phyloP scores from a whole-genome alignment of 2,888 invertebrate genomes.

The Ophion slaviceki region DNA sequence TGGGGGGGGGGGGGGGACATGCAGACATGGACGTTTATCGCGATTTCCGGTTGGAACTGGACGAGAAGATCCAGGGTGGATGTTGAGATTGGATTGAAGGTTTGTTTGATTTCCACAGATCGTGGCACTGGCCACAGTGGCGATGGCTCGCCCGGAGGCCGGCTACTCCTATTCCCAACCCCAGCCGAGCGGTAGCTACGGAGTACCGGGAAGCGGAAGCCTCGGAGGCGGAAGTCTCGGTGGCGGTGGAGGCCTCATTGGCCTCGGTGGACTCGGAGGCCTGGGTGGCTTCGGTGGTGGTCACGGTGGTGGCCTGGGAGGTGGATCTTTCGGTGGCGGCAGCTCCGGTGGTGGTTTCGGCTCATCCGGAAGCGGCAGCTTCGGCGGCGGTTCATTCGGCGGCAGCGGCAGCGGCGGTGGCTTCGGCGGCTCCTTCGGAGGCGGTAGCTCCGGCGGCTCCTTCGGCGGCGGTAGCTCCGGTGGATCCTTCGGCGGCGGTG shows the following conservation, averaged over 20 bases:
- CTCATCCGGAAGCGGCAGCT: constrained; percentile 55
- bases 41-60: neutral
- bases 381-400: constrained; percentile 83
- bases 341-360: constrained; percentile 82
- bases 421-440: constrained; percentile 82
- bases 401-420: constrained; percentile 68
- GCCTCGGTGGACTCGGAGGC: constrained; percentile 68
- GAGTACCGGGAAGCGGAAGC: constrained; percentile 74
- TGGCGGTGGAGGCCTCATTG: constrained; percentile 68
- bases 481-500: constrained; percentile 69
- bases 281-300: constrained; percentile 61
- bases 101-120: constrained; percentile 72
- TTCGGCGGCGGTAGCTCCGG: constrained; percentile 71
- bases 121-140: constrained; percentile 81
- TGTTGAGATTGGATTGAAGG: neutral
- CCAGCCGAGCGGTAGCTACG: constrained; percentile 77
- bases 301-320: constrained; percentile 67
- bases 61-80: neutral
- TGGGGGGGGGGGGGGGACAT: too few species aligned
- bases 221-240: constrained; percentile 67
- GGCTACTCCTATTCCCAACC: constrained; percentile 77
- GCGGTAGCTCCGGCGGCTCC: constrained; percentile 81
- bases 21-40: neutral
- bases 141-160: constrained; percentile 82
- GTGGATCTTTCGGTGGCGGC: constrained; percentile 79